Conservation (phyloP, 1,140 invertebrate species). For the Pinna nobilis region DNA sequence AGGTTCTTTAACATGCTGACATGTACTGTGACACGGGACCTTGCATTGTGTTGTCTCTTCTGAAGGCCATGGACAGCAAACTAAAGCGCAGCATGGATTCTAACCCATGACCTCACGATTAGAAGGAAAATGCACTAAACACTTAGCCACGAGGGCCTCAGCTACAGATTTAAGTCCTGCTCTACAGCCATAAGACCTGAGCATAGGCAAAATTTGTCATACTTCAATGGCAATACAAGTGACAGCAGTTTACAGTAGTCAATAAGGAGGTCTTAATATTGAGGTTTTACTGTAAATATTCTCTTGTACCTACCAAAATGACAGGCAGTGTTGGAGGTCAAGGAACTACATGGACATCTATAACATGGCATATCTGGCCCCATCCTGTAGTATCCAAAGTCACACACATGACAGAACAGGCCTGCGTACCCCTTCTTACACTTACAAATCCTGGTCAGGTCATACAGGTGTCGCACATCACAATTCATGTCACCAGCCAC, state of each 20-base stretch:
- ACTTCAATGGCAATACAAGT: neutral
- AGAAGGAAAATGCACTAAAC: no score
- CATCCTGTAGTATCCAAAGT: constrained; percentile 51
- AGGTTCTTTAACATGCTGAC: no score
- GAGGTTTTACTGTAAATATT: neutral
- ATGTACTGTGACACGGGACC: no score
- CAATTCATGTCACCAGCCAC: neutral
- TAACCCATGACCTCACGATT: no score
- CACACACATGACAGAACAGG: constrained; percentile 59
- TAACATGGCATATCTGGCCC: constrained; percentile 53
- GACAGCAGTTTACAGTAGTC: no score
- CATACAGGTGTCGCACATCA: no score
- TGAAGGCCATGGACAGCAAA: no score
- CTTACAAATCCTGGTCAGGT: constrained; percentile 21
- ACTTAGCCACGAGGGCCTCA: neutral
- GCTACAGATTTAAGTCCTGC: neutral
- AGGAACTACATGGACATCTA: constrained; percentile 50
- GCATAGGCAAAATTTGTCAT: neutral
- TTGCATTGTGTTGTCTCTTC: no score
- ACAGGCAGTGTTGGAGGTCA: constrained; percentile 43
- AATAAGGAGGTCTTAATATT: no score
- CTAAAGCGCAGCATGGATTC: neutral
- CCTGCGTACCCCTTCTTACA: constrained; percentile 55
- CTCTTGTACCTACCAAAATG: constrained; percentile 50
- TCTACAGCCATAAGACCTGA: neutral